Evolutionary conservation across 1,140 invertebrate genomes (phyloP), one percentile per base, ranked within the genome.

Genomic region (Drosophila melanica): DNA sequence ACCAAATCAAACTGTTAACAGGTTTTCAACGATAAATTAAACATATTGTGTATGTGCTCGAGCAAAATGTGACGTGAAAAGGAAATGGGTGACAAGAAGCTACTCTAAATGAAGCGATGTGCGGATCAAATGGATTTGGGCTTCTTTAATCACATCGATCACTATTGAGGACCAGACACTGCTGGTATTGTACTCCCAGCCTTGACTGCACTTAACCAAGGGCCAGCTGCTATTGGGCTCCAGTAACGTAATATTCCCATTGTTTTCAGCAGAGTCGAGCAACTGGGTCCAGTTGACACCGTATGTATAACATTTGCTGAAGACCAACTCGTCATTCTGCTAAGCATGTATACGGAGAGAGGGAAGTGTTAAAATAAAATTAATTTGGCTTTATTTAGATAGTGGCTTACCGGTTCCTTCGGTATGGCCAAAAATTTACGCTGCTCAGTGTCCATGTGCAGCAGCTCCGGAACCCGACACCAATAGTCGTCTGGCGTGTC

Each of bases 1-100:
- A 98, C 97, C 77, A 97, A 93, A 93, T 97, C 94, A 91, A 97
- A 97, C 97, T 97, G 75, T 47, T 37, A 57, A 44, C n/a, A 20
- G 18, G n/a, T 48, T 50, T 16, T n/a, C n/a, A 18, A 16, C 42
- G n/a, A 9, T 8, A 9, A 41, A 92, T 80, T 60, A 1, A 27
- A 11, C 9, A 4, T 27, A 12, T 54, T 20, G 20, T 45, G 11
- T 1, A 94, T 93, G 74, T 6, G 30, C 8, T 27, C 41, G 14
- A 42, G 7, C 6, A 3, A 5, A 30, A 10, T 11, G 30, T 16
- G 44, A 37, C 6, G 54, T 77, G 69, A 58, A 35, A 8, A 57
- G 74, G 48, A 54, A 86, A 85, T 85, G 74, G 47, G 7, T 50
- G 48, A 12, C 12, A 64, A 48, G 72, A 48, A 82, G 77, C 81